phyloP scores from a whole-genome alignment of 2,797 vertebrate genomes.

The Phylloscopus collybita region DNA sequence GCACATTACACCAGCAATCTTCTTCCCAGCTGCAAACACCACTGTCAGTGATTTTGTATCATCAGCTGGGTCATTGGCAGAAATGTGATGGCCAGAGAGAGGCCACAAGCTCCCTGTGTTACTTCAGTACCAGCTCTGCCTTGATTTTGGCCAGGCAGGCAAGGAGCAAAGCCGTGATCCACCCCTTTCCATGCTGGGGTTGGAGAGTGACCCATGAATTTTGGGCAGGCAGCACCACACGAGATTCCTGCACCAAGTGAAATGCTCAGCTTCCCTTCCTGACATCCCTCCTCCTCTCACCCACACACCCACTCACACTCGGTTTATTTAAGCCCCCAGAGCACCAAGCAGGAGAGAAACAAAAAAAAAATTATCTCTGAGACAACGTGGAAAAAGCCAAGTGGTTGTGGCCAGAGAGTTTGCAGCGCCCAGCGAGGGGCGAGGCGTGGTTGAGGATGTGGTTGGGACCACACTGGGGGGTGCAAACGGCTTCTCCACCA shows the following conservation, averaged over 20 bases:
- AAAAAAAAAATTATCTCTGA: neutral
- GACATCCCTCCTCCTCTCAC: neutral
- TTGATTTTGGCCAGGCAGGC: neutral
- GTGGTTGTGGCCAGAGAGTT: neutral
- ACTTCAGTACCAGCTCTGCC: neutral
- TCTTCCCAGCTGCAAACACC: neutral
- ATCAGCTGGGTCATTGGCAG: neutral
- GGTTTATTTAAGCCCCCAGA: neutral
- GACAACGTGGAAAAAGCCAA: neutral
- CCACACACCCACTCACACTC: neutral
- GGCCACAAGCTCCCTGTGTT: neutral
- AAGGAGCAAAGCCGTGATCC: rapidly evolving
- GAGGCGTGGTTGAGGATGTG: neutral
- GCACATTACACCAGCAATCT: neutral
- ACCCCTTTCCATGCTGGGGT: neutral
- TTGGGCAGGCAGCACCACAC: neutral
- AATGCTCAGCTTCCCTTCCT: neutral
- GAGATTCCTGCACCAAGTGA: neutral
- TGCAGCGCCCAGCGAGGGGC: neutral
- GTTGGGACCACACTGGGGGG: neutral
- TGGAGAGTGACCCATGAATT: neutral
- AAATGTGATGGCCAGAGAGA: neutral
- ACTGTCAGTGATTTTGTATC: neutral
- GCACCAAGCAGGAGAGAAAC: neutral
- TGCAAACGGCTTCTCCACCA: neutral